Evolutionary conservation across 2,113 vertebrate genomes (phyloP), one percentile per base, ranked within the genome.

Genomic region (Delphinapterus leucas): DNA sequence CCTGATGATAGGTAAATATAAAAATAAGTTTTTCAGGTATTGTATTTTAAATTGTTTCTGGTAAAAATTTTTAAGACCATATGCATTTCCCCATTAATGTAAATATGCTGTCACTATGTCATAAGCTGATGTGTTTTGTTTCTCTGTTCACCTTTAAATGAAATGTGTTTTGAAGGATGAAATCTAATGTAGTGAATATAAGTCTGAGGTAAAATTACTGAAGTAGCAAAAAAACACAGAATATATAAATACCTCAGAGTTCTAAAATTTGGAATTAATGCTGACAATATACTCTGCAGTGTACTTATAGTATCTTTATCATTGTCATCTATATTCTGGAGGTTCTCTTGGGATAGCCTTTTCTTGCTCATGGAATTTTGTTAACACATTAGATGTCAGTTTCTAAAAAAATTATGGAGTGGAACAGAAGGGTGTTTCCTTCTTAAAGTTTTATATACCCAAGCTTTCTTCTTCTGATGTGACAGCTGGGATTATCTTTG

Each of bases 341-440:
- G 36, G 8, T 96, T 89, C 97, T 95, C 97, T 70, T 92, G 97
- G 96, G 97, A 97, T 92, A 96, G 41, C 60, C n/a, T 25, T 89
- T 97, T 60, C 80, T 98, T 98, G 76, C 49, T 96, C 68, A 41
- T 97, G 95, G 94, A 98, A 97, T 97, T 97, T 97, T 91, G 65
- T 95, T 97, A 97, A 89, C 63, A 60, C 91, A 74, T 96, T 98
- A 95, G n/a, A 96, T 98, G 93, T 97, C 96, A 98, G 63, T 80
- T 97, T 95, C 87, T 88, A 82, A 95, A 97, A 71, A 71, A 96
- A 97, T 98, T 97, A 97, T 95, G 73, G 67, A 10, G 71, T 97
- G 63, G 61, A 98, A 95, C 87, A 96, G 96, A 97, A 98, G 67
- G 76, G 73, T 95, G 92, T 97, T 98, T 97, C 96, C 95, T 97